A percentile compares a stretch with the other conserved stretches of the same genome.
phyloP scores from a whole-genome alignment of 2,113 vertebrate genomes.

The Argyrosomus japonicus region DNA sequence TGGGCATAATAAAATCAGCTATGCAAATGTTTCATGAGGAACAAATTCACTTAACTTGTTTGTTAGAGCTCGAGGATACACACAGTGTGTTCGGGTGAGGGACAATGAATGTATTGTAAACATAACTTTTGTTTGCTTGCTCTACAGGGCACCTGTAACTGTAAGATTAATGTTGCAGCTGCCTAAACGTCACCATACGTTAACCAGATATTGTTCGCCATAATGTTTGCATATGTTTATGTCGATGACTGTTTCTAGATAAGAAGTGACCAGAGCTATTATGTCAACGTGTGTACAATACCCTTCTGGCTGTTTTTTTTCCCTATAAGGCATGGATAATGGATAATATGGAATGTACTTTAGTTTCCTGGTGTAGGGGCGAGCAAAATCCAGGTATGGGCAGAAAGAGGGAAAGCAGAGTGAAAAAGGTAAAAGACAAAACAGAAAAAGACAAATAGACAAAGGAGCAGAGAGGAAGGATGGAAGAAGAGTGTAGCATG shows the following conservation, averaged over 20 bases:
- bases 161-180: neutral
- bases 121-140: neutral
- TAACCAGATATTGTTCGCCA: neutral
- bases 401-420: neutral
- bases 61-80: neutral
- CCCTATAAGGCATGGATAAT: neutral
- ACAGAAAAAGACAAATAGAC: slow-evolving; percentile 38
- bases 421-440: slow-evolving; percentile 1
- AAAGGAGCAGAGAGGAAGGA: slow-evolving; percentile 7
- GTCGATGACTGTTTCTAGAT: too few relatives aligned
- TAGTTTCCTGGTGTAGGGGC: neutral
- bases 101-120: neutral
- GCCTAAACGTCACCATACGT: too few relatives aligned
- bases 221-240: neutral
- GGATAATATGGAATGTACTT: neutral
- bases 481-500: slow-evolving; percentile 16
- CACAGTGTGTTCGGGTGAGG: neutral
- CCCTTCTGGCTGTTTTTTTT: too few relatives aligned
- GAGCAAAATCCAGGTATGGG: slow-evolving; percentile 1
- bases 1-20: neutral
- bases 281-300: neutral
- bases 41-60: neutral
- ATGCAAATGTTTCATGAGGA: neutral
- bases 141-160: neutral
- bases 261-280: neutral